phyloP scores from a whole-genome alignment of 2,797 vertebrate genomes.

The Gouania willdenowi region DNA sequence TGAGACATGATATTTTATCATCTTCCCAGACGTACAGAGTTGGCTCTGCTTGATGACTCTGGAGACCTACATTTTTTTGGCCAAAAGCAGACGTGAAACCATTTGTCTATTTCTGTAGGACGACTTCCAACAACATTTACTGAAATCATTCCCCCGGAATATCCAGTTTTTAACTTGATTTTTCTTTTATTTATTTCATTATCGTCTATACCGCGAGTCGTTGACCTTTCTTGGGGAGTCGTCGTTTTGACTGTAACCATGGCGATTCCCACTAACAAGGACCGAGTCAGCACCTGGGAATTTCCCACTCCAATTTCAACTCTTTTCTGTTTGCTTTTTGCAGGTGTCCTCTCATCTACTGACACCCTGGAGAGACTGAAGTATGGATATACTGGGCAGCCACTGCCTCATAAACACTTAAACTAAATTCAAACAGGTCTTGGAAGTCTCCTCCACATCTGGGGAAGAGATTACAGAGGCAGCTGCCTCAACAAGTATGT shows the following conservation, averaged over 20 bases:
- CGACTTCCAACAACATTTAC: background rate
- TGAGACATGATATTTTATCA: constrained; percentile 28
- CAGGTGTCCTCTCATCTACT: constrained; percentile 40
- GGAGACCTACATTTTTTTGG: background rate
- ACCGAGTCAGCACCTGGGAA: constrained; percentile 30
- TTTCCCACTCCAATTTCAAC: background rate
- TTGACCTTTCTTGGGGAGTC: background rate
- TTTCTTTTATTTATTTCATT: background rate
- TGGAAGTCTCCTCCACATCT: constrained; percentile 40
- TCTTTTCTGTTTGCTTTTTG: background rate
- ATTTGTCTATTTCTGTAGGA: constrained; percentile 3
- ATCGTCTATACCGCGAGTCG: too few relatives aligned
- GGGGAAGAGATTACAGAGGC: constrained; percentile 23
- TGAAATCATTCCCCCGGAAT: background rate
- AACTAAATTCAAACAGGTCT: constrained; percentile 38
- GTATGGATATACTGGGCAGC: constrained; percentile 24
- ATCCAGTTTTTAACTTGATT: background rate
- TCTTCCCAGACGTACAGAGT: constrained; percentile 24
- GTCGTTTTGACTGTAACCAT: constrained; percentile 35
- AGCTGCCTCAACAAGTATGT: constrained; percentile 10
- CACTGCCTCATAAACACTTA: constrained; percentile 41
- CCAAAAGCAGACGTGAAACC: constrained; percentile 7
- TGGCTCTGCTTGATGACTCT: background rate
- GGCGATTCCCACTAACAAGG: constrained; percentile 41
- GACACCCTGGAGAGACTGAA: constrained; percentile 6